Percentiles rank a stretch among this genome's conserved stretches.
phyloP scores from a whole-genome alignment of 2,888 invertebrate species.

The Aricia artaxerxes region DNA sequence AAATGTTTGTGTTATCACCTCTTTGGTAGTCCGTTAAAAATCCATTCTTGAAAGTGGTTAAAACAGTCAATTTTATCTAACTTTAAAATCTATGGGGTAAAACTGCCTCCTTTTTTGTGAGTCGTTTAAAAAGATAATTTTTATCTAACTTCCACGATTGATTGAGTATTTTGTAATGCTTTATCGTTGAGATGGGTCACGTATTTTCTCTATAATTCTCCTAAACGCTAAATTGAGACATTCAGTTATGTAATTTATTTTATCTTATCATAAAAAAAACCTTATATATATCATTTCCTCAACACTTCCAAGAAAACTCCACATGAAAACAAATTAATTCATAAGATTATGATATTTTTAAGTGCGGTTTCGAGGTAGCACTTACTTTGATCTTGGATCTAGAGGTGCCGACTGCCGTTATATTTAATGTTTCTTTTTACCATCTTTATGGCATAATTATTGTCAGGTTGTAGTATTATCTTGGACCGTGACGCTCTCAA shows the following conservation, averaged over 20 bases:
- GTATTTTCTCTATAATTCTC: neutral
- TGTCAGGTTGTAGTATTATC: no score
- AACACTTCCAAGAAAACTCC: neutral
- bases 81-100: no score
- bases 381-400: neutral
- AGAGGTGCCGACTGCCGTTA: neutral
- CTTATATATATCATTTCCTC: neutral
- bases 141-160: no score
- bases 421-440: neutral
- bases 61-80: neutral
- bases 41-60: neutral
- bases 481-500: no score
- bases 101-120: no score
- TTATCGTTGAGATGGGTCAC: no score
- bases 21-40: neutral
- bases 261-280: neutral
- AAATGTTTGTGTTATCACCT: neutral
- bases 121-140: no score
- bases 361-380: neutral
- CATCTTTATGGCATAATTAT: neutral
- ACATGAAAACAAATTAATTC: neutral
- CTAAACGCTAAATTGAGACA: neutral
- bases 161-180: no score
- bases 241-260: neutral
- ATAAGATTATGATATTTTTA: slow-evolving; percentile 8